Base-by-base conservation (phyloP, 1,140 invertebrate genomes). In the Anoplophora glabripennis region DNA sequence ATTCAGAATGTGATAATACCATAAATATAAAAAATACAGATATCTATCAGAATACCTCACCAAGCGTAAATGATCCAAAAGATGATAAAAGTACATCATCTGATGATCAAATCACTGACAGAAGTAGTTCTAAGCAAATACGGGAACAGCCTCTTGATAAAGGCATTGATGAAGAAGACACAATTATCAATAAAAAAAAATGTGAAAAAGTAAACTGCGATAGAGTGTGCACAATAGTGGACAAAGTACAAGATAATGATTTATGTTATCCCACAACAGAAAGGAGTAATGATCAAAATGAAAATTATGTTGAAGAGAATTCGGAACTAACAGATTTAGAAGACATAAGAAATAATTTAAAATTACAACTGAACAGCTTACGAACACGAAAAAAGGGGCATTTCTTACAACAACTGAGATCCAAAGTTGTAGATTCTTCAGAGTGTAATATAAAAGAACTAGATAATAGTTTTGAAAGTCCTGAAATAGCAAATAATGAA, bases 381-480 rank as follows among this genome's bases (percentile, higher is more conserved):
- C 57, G 69, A 41, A 65, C 55, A 42, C 63, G 51, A 52, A 70
- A 67, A 49, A 68, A 65, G 46, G 37, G 36, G n/a, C 37, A 63
- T 41, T 44, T 59, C 12, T 12, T 62, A 4, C 34, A 53, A 53
- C 8, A 35, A 46, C 4, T 38, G 48, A 11, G 12, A 55, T 57
- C 40, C 7, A 55, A 54, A 35, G 34, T 56, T 10, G 12, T 36
- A 3, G 46, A 38, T 15, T 12, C 8, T 35, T 51, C 47, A 35
- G 21, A 18, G 4, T 42, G 38, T 7, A 41, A 14, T 9, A 44
- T 11, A 40, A 51, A 61, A 53, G 17, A 28, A 58, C 36, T 40
- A 33, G 10, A 53, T 21, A 58, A 18, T 12, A 7, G 28, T 33
- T 3, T 2, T 28, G n/a, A 47, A 47, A 17, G 11, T 15, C 4